These are phyloP conservation scores for Paragorgia papillata DNA, from an alignment of 92 coral and sea anemone species.

Conservation along the genomic window DNA sequence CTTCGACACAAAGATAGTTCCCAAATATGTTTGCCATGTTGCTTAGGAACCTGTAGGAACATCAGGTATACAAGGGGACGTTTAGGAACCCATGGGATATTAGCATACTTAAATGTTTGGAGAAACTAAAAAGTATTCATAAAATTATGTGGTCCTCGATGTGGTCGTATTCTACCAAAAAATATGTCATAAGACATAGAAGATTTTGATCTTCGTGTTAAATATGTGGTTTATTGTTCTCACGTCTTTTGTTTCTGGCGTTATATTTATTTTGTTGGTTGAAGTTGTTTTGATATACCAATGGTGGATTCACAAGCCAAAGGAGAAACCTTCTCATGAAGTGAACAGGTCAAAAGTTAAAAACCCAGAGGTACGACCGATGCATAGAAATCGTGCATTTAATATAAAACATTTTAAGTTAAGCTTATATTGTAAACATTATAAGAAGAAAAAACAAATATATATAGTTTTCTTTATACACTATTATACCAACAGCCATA, in stretches of 20 bases:
- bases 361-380: conserved; percentile 85
- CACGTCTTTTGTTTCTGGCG: conserved; percentile 80
- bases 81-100: not conserved
- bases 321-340: conserved; percentile 67
- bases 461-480: not conserved
- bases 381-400: too few relatives aligned
- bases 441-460: not conserved
- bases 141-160: too few relatives aligned
- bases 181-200: too few relatives aligned
- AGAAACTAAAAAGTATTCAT: too few relatives aligned
- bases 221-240: conserved; percentile 25
- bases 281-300: conserved; percentile 84
- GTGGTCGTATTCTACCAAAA: too few relatives aligned
- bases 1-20: conserved; percentile 10
- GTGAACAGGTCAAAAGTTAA: conserved; percentile 70
- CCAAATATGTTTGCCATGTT: conserved; percentile 4
- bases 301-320: conserved; percentile 92
- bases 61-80: not conserved
- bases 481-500: not conserved
- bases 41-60: conserved; percentile 36
- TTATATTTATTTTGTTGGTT: conserved; percentile 80
- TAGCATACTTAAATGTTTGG: not conserved
- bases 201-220: too few relatives aligned
- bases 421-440: not conserved
- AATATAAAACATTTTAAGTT: not conserved